Evolutionary conservation across 2,888 invertebrate genomes (phyloP).

Genomic region (Drosophila nr. fundita): DNA sequence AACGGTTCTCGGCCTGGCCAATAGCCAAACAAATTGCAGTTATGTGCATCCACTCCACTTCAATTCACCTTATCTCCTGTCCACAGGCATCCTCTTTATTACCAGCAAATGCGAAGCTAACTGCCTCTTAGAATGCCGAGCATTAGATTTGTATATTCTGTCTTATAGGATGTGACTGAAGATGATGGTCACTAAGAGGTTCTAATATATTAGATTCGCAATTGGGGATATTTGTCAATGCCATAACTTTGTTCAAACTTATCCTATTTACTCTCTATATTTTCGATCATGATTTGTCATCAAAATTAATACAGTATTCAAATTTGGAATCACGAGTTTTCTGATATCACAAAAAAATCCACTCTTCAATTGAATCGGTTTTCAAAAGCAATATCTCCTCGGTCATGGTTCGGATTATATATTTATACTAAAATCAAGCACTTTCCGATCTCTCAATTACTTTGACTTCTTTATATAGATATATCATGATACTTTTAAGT

Average conservation of each 20-base stretch:
- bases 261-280: background rate
- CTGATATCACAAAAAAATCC: too few species aligned
- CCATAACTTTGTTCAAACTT: background rate
- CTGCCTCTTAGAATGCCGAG: slow-evolving; percentile 16
- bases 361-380: background rate
- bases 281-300: background rate
- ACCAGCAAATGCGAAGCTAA: slow-evolving; percentile 14
- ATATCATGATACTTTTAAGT: slow-evolving; percentile 1
- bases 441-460: background rate
- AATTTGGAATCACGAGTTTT: background rate
- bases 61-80: slow-evolving; percentile 33
- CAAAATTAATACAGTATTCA: background rate
- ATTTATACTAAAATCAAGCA: background rate
- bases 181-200: background rate
- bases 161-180: background rate
- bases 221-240: background rate
- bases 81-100: slow-evolving; percentile 36
- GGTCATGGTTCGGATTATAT: background rate
- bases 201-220: background rate
- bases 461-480: background rate
- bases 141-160: background rate
- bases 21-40: slow-evolving; percentile 71
- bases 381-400: background rate
- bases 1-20: slow-evolving; percentile 25
- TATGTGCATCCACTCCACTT: slow-evolving; percentile 29